phyloP scores from a whole-genome alignment of 2,113 vertebrate species.

The Pachypanchax playfairii region DNA sequence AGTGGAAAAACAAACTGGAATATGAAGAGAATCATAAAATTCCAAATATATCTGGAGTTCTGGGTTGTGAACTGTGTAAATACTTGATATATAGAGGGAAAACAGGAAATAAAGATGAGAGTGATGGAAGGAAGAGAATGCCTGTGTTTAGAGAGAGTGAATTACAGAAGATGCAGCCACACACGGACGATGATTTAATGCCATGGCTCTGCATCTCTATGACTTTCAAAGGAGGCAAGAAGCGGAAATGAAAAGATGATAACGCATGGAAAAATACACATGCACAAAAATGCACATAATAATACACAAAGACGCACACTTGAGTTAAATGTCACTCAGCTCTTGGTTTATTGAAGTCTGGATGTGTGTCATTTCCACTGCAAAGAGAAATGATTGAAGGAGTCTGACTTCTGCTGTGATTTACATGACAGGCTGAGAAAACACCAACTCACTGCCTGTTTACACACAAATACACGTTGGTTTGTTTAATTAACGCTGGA shows the following conservation, averaged over 20 bases:
- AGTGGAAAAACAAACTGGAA: conserved; percentile 21
- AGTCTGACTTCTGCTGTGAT: conserved; percentile 55
- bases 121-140: conserved; percentile 46
- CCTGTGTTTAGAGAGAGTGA: conserved; percentile 50
- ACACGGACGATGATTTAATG: conserved; percentile 45
- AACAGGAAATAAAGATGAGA: conserved; percentile 65
- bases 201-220: conserved; percentile 37
- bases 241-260: conserved; percentile 69
- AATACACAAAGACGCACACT: conserved; percentile 11
- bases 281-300: conserved; percentile 27
- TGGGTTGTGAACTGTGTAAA: conserved; percentile 48
- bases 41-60: conserved; percentile 30
- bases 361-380: conserved; percentile 49
- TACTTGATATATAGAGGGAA: conserved; percentile 62
- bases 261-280: conserved; percentile 53
- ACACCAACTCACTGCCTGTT: conserved; percentile 16
- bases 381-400: conserved; percentile 53
- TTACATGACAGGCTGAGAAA: conserved; percentile 55
- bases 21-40: conserved; percentile 48
- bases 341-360: conserved; percentile 58
- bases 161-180: conserved; percentile 32
- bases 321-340: conserved; percentile 65
- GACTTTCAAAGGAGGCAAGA: conserved; percentile 61
- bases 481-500: conserved; percentile 20
- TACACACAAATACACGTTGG: conserved; percentile 7